phyloP scores from a whole-genome alignment of 2,797 vertebrate species.

The Bufotes viridis region DNA sequence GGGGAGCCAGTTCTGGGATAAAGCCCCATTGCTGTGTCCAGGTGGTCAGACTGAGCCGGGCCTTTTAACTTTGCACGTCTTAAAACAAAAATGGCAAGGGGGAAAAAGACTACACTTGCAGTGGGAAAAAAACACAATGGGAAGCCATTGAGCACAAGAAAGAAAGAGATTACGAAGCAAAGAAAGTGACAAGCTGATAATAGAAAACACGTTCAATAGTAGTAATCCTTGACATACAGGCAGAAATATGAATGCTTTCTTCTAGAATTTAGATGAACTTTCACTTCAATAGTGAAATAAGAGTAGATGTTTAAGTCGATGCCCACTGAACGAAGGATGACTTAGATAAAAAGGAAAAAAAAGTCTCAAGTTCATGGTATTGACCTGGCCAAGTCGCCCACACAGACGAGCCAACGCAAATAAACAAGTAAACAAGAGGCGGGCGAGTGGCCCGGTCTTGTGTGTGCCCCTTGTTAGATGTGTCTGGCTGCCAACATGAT shows the following conservation, averaged over 20 bases:
- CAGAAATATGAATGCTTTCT: constrained; percentile 88
- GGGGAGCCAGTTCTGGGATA: constrained; percentile 81
- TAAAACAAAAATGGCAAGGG: constrained; percentile 79
- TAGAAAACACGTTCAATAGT: constrained; percentile 83
- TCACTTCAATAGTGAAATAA: constrained; percentile 63
- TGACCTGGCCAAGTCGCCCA: constrained; percentile 48
- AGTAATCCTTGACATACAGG: constrained; percentile 88
- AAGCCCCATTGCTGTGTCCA: constrained; percentile 84
- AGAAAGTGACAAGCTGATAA: constrained; percentile 90
- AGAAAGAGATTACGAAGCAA: constrained; percentile 91
- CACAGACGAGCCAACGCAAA: constrained; percentile 36
- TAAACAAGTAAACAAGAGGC: constrained; percentile 54
- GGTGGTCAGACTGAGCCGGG: constrained; percentile 84
- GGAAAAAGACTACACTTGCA: constrained; percentile 75
- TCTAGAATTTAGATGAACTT: constrained; percentile 83
- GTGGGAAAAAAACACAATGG: constrained; percentile 84
- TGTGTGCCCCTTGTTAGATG: constrained; percentile 20
- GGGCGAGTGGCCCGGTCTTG: not conserved
- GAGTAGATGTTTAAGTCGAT: constrained; percentile 56
- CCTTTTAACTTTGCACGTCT: constrained; percentile 91
- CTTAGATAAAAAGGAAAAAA: not conserved
- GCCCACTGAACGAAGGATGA: constrained; percentile 20
- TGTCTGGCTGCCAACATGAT: constrained; percentile 41
- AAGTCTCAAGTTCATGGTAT: constrained; percentile 43
- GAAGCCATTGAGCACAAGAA: constrained; percentile 85